Conservation (phyloP, 2,797 vertebrate species). For the Clarias pachynema region DNA sequence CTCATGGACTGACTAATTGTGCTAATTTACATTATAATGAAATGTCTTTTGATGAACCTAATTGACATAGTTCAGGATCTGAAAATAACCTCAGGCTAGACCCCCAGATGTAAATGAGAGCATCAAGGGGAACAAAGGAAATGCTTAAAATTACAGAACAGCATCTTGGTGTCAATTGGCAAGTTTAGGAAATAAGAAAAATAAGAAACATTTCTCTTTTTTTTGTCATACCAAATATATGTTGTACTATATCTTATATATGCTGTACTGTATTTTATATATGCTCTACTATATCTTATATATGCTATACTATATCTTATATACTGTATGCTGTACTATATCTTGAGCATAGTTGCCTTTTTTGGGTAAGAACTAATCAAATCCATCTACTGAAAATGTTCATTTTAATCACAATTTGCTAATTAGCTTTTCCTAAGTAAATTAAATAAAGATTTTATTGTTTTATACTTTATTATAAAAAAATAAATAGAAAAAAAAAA, state of each 20-base stretch:
- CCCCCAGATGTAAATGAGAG: constrained; percentile 13
- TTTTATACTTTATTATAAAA: not conserved
- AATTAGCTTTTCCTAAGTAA: too few relatives aligned
- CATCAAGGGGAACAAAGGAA: constrained; percentile 12
- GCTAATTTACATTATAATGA: constrained; percentile 46
- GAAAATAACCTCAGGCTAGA: constrained; percentile 37
- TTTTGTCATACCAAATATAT: not conserved
- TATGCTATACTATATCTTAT: not conserved
- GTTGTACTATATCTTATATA: not conserved
- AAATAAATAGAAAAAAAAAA: not conserved
- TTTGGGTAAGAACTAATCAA: not conserved
- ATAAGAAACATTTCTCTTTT: not conserved
- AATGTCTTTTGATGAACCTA: constrained; percentile 40
- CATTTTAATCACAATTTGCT: not conserved
- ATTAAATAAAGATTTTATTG: too few relatives aligned
- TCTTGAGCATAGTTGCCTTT: not conserved
- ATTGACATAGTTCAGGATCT: constrained; percentile 19
- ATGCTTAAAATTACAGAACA: constrained; percentile 6
- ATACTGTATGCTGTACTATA: not conserved
- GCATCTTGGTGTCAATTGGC: not conserved
- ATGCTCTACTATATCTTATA: not conserved
- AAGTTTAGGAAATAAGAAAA: not conserved
- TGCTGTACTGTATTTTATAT: not conserved
- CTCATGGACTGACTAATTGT: constrained; percentile 23
- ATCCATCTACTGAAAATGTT: not conserved